Base-by-base conservation (phyloP, 2,888 invertebrate genomes). In the Dryobotodes eremita region DNA sequence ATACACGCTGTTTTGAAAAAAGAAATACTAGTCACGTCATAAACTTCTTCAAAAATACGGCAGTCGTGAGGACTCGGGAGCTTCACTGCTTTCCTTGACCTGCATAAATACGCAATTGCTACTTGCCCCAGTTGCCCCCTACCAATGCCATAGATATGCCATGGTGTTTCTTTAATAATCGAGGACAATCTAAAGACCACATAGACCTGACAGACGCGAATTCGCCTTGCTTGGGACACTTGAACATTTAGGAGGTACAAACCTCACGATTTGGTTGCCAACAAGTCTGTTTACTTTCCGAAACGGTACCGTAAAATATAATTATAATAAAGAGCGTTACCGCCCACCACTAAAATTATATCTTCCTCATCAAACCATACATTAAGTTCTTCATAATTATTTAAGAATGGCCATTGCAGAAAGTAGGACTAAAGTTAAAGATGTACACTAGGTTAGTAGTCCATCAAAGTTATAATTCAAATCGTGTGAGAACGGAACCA, bases 381-480 rank as follows among this genome's bases (percentile, higher is more conserved):
- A 77, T 73, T 55, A 55, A 55, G 17, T 36, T 62, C 55, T 64
- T 71, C 0, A 50, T 5, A 42, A 42, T 23, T 74, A 23, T 66
- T 71, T 26, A 62, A 73, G 20, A 66, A 70, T 62, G 26, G 55
- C 66, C 59, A 61, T 55, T 64, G 84, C 23, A 61, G 36, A 65
- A 80, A 65, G 42, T 76, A 53, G 65, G n/a, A 13, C 57, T 74
- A 17, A 42, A 57, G 26, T 70, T 65, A 5, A 75, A n/a, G 68
- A 55, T 75, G 55, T 59, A 42, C 65, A 61, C 59, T 75, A 68
- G 83, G 84, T 84, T 53, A 83, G 71, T 83, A 73, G 83, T n/a
- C 68, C 71, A n/a, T 61, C 17, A 31, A 76, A 71, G 17, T 64
- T 64, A 65, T 69, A 62, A 85, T 83, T 69, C 42, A 57, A 68